A percentile compares a stretch with the other conserved stretches of the same genome.
phyloP scores from a whole-genome alignment of 2,888 invertebrate species.

The Pseudanteris insignis region DNA sequence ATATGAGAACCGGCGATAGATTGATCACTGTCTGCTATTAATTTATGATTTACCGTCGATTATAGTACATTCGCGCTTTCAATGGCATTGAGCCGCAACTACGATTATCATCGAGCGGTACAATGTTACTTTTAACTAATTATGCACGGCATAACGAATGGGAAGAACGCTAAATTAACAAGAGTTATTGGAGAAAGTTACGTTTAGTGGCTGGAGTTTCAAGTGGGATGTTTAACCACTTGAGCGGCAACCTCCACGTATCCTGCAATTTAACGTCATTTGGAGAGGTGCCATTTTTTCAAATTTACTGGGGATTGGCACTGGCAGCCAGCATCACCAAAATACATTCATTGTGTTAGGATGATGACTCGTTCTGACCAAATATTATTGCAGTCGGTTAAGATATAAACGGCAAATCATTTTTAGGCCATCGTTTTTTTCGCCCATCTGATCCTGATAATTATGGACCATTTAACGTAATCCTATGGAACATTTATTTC shows the following conservation, averaged over 20 bases:
- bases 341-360: conserved; percentile 15
- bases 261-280: conserved; percentile 33
- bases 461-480: too few species aligned
- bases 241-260: conserved; percentile 19
- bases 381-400: too few species aligned
- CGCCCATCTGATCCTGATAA: too few species aligned
- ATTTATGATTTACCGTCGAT: too few species aligned
- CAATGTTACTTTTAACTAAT: conserved; percentile 25
- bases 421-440: too few species aligned
- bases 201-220: conserved; percentile 27
- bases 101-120: conserved; percentile 21
- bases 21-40: too few species aligned
- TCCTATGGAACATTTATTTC: too few species aligned
- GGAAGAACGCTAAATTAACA: conserved; percentile 41
- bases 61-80: too few species aligned
- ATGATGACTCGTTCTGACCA: too few species aligned
- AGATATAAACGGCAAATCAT: too few species aligned
- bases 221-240: conserved; percentile 28
- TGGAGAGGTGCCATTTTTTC: conserved; percentile 29
- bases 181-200: conserved; percentile 42
- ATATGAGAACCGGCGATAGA: neutral
- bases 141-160: conserved; percentile 38
- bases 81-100: neutral
- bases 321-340: neutral
- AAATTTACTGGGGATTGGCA: conserved; percentile 19